Conservation (phyloP, 2,888 invertebrate species). For the Pseudoips prasinana region DNA sequence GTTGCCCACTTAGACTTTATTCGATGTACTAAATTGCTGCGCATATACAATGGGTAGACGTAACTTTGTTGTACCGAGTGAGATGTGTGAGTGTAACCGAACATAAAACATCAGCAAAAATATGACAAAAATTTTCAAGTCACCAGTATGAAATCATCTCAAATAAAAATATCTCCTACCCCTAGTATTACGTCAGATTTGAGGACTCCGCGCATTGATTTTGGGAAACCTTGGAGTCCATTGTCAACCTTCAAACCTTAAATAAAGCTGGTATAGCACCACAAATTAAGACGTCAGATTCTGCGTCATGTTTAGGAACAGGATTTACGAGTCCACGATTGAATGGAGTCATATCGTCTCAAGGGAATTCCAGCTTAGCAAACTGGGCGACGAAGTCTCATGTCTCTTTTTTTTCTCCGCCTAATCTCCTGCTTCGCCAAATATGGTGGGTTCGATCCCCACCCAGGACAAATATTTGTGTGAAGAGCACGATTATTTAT, state of each 20-base stretch:
- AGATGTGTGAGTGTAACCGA: no score
- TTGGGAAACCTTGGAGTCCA: slow-evolving; percentile 62
- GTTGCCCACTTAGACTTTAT: slow-evolving; percentile 6
- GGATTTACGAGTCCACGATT: slow-evolving; percentile 61
- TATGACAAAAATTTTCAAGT: no score
- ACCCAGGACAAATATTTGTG: no score
- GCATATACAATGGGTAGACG: no score
- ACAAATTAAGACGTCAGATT: slow-evolving; percentile 59
- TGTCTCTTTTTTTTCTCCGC: no score
- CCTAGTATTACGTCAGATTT: slow-evolving; percentile 56
- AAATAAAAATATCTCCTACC: slow-evolving; percentile 60
- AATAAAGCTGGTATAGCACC: slow-evolving; percentile 51
- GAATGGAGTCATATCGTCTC: slow-evolving; percentile 70
- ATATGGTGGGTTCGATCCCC: no score
- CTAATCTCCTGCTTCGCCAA: no score
- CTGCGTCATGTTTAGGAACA: slow-evolving; percentile 56
- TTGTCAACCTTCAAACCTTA: slow-evolving; percentile 62
- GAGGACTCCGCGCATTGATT: slow-evolving; percentile 59
- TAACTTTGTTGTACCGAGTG: no score
- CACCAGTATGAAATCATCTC: slow-evolving; percentile 45
- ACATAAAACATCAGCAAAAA: no score
- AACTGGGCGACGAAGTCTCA: no score
- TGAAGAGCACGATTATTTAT: no score
- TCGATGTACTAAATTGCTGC: slow-evolving; percentile 11
- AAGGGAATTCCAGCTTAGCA: slow-evolving; percentile 69